Base-by-base conservation (phyloP, 1,140 invertebrate genomes). In the Drosophila albomicans region DNA sequence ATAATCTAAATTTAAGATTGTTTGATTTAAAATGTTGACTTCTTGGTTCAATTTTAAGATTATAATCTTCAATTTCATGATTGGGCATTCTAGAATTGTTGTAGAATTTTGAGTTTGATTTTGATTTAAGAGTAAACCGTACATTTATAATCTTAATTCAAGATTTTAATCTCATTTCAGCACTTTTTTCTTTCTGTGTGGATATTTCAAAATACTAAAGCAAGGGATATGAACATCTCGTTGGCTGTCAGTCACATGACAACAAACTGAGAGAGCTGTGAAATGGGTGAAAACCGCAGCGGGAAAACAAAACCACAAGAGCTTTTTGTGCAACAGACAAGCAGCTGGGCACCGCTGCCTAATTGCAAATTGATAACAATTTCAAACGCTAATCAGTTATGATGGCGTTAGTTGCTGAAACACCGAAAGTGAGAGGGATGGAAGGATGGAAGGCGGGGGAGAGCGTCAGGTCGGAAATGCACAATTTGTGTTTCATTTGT, bases 361-460 rank as follows among this genome's bases (percentile, higher is more conserved):
- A 88, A 87, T 87, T 88, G 76, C 76, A 88, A 82, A 88, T 87
- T 87, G 82, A 87, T 87, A 87, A 88, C 84, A 77, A 79, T 88
- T 87, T 77, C 28, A 43, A 80, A 66, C 84, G 77, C 72, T 88
- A 88, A 87, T 87, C 82, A 87, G 82, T 84, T 82, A 79, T 82
- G 84, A 68, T 13, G 56, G 48, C 38, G 25, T 5, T n/a, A 20
- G 20, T 1, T 30, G 16, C 15, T 30, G 3, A 28, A 32, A 61
- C 3, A 3, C 20, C 20, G 20, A 25, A 25, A 3, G 20, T 25
- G 32, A 73, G 49, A 62, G 49, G 45, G 6, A 15, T 2, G 38
- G n/a, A 8, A 32, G 13, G 10, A 3, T 15, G 15, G 25, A 0
- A 35, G 32, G 56, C 25, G 73, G 45, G 58, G 38, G 8, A 2